phyloP scores from a whole-genome alignment of 2,797 vertebrate genomes.

The Epinephelus coioides region DNA sequence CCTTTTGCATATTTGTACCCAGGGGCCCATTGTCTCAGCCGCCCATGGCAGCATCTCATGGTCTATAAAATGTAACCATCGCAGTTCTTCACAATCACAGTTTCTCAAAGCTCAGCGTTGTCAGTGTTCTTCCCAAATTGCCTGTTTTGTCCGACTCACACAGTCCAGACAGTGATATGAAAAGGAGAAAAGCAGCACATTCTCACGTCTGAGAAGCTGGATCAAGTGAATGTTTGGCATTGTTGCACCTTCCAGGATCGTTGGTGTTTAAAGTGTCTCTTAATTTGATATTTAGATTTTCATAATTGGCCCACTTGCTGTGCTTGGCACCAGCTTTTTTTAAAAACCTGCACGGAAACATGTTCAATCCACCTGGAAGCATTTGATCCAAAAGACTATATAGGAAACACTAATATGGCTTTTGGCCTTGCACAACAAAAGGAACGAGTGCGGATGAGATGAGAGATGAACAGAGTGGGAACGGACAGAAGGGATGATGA shows the following conservation, averaged over 20 bases:
- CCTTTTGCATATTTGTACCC: too few species aligned
- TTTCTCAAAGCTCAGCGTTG: too few species aligned
- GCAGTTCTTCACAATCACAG: too few species aligned
- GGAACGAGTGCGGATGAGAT: slow-evolving; percentile 34
- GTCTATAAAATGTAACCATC: too few species aligned
- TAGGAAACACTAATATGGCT: slow-evolving; percentile 38
- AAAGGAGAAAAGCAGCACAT: too few species aligned
- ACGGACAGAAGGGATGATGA: slow-evolving; percentile 47
- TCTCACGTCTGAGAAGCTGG: neutral
- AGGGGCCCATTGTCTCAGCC: too few species aligned
- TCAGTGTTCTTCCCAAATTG: too few species aligned
- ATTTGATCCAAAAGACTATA: slow-evolving; percentile 32
- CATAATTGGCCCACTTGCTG: neutral
- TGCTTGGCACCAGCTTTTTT: neutral
- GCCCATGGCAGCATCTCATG: too few species aligned
- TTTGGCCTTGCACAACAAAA: slow-evolving; percentile 23
- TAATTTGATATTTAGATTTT: neutral
- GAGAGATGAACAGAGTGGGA: slow-evolving; percentile 38
- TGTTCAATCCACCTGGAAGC: slow-evolving; percentile 33
- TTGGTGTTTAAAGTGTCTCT: neutral
- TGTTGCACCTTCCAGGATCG: neutral
- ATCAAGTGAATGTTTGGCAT: neutral
- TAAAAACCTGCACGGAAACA: neutral
- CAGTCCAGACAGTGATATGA: too few species aligned
- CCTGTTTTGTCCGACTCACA: too few species aligned